These are phyloP conservation scores for Dryobates pubescens DNA, from an alignment of 2,797 vertebrate genomes.

Conservation along the genomic window DNA sequence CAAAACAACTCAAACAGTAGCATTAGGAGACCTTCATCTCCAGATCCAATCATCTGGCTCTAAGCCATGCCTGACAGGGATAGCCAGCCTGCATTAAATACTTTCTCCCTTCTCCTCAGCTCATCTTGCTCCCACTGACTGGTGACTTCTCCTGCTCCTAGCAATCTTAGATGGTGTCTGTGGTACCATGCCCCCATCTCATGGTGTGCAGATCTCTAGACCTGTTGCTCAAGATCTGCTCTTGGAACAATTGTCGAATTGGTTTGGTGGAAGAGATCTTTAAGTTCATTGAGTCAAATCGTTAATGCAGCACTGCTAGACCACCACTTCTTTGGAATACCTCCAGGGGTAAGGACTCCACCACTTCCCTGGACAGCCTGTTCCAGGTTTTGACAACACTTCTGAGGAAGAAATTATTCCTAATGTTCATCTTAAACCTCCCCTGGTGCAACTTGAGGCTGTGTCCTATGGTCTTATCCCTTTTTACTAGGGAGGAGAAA, in stretches of 20 bases:
- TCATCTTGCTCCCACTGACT: not conserved
- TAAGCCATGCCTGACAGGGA: accelerated
- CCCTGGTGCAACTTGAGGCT: no score
- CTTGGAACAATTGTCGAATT: not conserved
- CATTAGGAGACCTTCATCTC: not conserved
- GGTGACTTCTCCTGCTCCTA: not conserved
- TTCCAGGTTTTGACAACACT: not conserved
- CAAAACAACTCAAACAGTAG: not conserved
- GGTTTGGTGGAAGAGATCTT: not conserved
- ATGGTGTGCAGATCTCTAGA: accelerated
- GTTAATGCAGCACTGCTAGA: no score
- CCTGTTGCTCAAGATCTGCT: no score
- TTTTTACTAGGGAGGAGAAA: no score
- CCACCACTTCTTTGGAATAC: not conserved
- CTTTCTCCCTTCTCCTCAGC: not conserved
- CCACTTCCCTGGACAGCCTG: not conserved
- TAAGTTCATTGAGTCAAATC: not conserved
- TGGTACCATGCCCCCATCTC: not conserved
- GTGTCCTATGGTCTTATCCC: no score
- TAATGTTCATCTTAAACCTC: not conserved
- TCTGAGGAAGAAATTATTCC: not conserved
- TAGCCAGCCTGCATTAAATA: not conserved
- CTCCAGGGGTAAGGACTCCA: not conserved
- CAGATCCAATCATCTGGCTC: not conserved
- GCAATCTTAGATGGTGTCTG: not conserved